Evolutionary conservation across 2,888 invertebrate species (phyloP).

Genomic region (Lasioglossum lativentre): DNA sequence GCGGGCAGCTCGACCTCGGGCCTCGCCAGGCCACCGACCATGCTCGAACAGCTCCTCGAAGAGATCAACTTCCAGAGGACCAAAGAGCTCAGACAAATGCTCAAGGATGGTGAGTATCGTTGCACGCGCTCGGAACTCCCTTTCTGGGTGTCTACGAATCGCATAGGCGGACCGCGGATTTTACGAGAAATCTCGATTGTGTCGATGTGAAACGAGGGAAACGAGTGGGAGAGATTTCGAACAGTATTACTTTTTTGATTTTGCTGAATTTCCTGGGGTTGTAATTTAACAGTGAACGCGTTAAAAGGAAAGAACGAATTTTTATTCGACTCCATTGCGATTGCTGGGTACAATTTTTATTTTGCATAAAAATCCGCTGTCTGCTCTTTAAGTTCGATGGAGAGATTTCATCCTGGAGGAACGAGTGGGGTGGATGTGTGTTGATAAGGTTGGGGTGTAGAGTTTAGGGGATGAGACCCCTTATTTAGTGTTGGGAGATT

Average conservation of each 20-base stretch:
- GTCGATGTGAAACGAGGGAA: no score
- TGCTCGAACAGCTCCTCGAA: slow-evolving; percentile 94
- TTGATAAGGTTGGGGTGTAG: background rate
- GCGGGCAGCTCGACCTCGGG: slow-evolving; percentile 78
- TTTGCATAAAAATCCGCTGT: background rate
- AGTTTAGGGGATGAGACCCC: background rate
- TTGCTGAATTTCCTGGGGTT: no score
- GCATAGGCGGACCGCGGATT: no score
- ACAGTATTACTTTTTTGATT: no score
- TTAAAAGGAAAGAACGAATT: no score
- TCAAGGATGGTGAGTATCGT: slow-evolving; percentile 90
- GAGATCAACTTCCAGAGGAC: slow-evolving; percentile 97
- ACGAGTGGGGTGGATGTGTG: background rate
- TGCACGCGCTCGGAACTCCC: no score
- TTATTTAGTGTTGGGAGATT: background rate
- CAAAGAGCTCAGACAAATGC: slow-evolving; percentile 94
- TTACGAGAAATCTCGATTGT: no score
- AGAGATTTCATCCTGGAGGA: background rate
- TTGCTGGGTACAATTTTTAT: no score
- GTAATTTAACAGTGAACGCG: no score
- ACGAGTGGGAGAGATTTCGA: no score
- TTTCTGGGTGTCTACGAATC: no score
- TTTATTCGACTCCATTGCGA: no score
- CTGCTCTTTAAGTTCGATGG: background rate
- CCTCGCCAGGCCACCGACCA: slow-evolving; percentile 87